Conservation (phyloP, 2,888 invertebrate species). For the Anoplius nigerrimus region DNA sequence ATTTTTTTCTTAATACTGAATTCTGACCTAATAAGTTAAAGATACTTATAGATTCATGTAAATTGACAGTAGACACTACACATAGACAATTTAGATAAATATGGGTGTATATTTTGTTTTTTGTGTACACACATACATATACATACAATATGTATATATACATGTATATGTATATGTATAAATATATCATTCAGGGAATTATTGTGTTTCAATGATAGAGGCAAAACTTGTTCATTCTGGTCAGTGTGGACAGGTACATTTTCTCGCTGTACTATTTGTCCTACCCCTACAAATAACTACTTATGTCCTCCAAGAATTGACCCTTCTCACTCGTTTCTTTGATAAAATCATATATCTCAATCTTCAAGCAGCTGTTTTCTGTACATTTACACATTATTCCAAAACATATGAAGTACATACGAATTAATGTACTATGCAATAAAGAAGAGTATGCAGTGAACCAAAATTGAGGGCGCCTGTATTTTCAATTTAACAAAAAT, state of each 20-base stretch:
- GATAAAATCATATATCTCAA: constrained; percentile 11
- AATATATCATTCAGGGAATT: constrained; percentile 24
- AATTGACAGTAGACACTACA: no score
- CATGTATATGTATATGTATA: constrained; percentile 24
- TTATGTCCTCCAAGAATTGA: neutral
- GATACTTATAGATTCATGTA: neutral
- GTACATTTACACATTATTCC: constrained; percentile 2
- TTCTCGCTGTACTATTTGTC: constrained; percentile 65
- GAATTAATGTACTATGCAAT: no score
- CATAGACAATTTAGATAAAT: no score
- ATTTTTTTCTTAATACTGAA: neutral
- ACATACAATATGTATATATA: constrained; percentile 38
- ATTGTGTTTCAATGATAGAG: constrained; percentile 33
- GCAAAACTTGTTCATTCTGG: constrained; percentile 60
- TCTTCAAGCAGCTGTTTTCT: neutral
- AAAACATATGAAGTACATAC: neutral
- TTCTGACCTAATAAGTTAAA: neutral
- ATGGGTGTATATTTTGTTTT: no score
- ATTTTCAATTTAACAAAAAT: no score
- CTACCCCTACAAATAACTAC: constrained; percentile 48
- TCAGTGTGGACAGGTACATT: constrained; percentile 67
- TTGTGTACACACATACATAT: constrained; percentile 18
- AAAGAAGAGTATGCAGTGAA: no score
- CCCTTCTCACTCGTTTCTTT: constrained; percentile 8
- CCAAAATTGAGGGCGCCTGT: no score